These are phyloP conservation scores for Xenus cinereus DNA, from an alignment of 2,113 vertebrate genomes.

Conservation along the genomic window DNA sequence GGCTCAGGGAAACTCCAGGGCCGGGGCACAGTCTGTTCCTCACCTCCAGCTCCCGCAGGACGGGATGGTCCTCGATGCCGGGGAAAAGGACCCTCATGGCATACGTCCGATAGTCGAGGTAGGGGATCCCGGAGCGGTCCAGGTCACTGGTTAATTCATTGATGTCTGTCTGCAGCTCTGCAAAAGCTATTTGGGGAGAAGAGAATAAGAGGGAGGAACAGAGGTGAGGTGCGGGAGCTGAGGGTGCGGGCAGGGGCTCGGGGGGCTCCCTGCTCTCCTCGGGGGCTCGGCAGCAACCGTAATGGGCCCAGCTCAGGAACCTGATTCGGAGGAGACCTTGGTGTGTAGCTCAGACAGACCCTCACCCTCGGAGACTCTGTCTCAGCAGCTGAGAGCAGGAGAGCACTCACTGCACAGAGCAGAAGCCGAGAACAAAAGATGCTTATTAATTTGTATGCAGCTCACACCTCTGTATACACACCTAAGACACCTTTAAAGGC, in stretches of 20 bases:
- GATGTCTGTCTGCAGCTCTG: conserved; percentile 97
- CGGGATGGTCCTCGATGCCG: conserved; percentile 96
- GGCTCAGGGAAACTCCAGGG: background rate
- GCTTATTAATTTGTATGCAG: conserved; percentile 50
- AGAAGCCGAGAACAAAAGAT: conserved; percentile 41
- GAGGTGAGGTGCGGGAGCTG: background rate
- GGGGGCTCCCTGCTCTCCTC: background rate
- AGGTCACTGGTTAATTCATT: conserved; percentile 97
- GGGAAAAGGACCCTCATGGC: conserved; percentile 98
- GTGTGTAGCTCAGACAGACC: background rate
- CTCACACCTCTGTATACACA: conserved; percentile 21
- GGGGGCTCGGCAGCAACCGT: background rate
- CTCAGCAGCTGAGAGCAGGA: background rate
- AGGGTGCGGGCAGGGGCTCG: background rate
- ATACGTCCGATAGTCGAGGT: conserved; percentile 95
- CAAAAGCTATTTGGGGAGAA: conserved; percentile 81
- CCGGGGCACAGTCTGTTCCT: background rate
- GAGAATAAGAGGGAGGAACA: background rate
- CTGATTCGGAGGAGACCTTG: background rate
- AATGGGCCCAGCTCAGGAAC: background rate
- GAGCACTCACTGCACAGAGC: background rate
- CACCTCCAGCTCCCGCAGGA: conserved; percentile 96
- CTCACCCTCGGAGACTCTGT: background rate
- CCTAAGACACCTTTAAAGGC: conserved; percentile 17
- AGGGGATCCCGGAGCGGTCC: conserved; percentile 93